phyloP scores from a whole-genome alignment of 1,140 invertebrate genomes.

The Pseudomyrmex pallidus region DNA sequence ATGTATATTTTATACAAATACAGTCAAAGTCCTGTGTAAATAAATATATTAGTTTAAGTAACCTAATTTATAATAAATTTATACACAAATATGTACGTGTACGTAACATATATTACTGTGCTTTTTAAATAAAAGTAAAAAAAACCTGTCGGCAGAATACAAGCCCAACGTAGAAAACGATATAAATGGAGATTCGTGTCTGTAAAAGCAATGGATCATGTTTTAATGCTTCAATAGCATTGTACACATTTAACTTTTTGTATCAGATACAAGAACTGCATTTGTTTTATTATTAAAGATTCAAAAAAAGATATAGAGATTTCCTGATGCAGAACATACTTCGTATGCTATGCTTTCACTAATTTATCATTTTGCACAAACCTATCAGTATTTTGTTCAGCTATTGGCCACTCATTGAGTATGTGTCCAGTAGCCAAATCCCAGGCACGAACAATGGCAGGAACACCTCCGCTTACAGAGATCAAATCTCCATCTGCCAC shows the following conservation, averaged over 20 bases:
- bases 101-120: constrained; percentile 55
- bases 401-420: constrained; percentile 85
- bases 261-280: background rate
- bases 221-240: constrained; percentile 2
- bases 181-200: constrained; percentile 83
- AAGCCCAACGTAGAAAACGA: constrained; percentile 83
- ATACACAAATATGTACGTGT: constrained; percentile 41
- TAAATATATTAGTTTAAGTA: background rate
- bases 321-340: too few relatives aligned
- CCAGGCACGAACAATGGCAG: constrained; percentile 91
- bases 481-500: constrained; percentile 88
- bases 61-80: constrained; percentile 9
- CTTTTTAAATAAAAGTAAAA: constrained; percentile 65
- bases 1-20: constrained; percentile 21
- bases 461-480: constrained; percentile 90
- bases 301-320: too few relatives aligned
- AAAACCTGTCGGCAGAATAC: constrained; percentile 81
- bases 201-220: constrained; percentile 77
- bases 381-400: constrained; percentile 82
- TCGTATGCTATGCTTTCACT: background rate
- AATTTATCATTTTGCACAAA: constrained; percentile 65
- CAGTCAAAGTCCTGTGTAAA: too few relatives aligned
- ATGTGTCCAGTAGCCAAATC: constrained; percentile 89
- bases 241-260: constrained; percentile 6
- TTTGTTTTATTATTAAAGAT: constrained; percentile 12